Percentiles rank a stretch among this genome's conserved stretches.
Conservation (phyloP, 2,888 invertebrate genomes). For the Lithophane ornitopus region DNA sequence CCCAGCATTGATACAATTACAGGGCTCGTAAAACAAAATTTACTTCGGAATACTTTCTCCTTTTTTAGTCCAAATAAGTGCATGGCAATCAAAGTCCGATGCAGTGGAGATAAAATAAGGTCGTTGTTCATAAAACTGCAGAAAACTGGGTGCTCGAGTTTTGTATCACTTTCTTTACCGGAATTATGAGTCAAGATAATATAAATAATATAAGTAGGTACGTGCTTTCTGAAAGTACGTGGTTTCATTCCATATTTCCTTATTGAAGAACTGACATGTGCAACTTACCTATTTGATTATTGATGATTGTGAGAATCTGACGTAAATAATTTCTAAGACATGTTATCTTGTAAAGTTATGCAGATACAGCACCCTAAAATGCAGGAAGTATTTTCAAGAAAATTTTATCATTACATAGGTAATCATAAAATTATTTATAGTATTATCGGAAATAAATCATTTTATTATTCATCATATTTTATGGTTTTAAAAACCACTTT, state of each 20-base stretch:
- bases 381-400: background rate
- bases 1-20: conserved; percentile 7
- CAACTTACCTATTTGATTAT: background rate
- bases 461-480: no score
- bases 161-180: conserved; percentile 54
- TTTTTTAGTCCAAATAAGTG: conserved; percentile 24
- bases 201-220: background rate
- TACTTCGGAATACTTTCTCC: conserved; percentile 31
- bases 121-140: conserved; percentile 16
- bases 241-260: conserved; percentile 21
- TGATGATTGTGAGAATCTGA: background rate
- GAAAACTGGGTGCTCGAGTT: conserved; percentile 46
- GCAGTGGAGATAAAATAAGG: conserved; percentile 4
- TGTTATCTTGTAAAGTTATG: background rate
- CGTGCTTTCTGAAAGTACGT: conserved; percentile 24
- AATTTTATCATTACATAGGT: background rate
- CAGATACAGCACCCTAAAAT: background rate
- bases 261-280: background rate
- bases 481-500: background rate
- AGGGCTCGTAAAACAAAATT: conserved; percentile 25
- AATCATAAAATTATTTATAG: background rate
- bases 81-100: conserved; percentile 12
- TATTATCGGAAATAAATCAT: no score
- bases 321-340: background rate
- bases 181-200: conserved; percentile 28